Evolutionary conservation across 2,797 vertebrate genomes (phyloP).

Genomic region (Rhincodon typus): DNA sequence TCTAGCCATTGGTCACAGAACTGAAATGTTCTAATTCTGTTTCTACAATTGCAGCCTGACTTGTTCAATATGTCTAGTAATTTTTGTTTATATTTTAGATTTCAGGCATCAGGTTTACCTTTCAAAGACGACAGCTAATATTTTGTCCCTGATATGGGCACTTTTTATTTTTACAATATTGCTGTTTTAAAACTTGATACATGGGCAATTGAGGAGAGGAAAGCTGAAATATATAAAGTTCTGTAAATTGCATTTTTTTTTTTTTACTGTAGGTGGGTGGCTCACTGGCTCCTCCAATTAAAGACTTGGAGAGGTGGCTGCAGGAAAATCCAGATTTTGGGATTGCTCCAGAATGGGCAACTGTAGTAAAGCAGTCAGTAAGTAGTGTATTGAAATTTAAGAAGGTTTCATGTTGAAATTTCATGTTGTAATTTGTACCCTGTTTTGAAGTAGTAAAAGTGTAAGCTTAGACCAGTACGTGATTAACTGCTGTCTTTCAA

Average conservation of each 20-base stretch:
- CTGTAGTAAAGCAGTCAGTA: conserved; percentile 95
- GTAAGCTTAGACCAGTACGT: background rate
- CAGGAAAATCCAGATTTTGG: conserved; percentile 98
- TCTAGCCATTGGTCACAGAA: background rate
- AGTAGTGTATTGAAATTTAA: conserved; percentile 54
- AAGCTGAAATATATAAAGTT: background rate
- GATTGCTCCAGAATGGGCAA: conserved; percentile 94
- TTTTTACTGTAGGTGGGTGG: conserved; percentile 77
- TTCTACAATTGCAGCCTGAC: background rate
- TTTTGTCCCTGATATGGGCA: background rate
- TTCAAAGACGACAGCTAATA: background rate
- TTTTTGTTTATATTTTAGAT: background rate
- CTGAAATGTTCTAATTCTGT: background rate
- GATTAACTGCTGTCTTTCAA: background rate
- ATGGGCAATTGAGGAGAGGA: background rate
- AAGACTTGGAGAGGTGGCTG: conserved; percentile 90
- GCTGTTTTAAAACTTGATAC: background rate
- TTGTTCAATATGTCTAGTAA: background rate
- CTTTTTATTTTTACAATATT: background rate
- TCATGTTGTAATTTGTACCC: background rate
- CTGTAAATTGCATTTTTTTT: conserved; percentile 35
- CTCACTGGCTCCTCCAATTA: conserved; percentile 91
- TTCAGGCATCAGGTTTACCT: background rate
- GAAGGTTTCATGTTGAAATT: background rate
- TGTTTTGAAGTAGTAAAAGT: background rate